A percentile compares a stretch with the other conserved stretches of the same genome.
Evolutionary conservation across 1,140 invertebrate species (phyloP).

Genomic region (Tachypleus tridentatus): DNA sequence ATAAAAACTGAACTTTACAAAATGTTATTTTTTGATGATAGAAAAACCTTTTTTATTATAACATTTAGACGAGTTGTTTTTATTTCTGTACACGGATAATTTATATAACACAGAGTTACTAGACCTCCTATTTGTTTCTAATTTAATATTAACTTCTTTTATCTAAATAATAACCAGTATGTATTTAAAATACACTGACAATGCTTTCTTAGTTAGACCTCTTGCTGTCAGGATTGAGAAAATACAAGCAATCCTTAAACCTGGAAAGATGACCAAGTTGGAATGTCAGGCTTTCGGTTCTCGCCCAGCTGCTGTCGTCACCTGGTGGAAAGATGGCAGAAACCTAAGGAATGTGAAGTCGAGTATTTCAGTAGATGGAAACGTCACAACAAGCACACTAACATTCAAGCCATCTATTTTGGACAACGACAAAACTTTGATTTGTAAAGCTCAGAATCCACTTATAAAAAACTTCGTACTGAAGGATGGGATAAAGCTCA

Average conservation of each 20-base stretch:
- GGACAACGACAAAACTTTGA: slow-evolving; percentile 23
- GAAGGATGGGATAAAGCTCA: slow-evolving; percentile 53
- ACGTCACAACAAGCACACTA: slow-evolving; percentile 34
- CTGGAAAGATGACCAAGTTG: slow-evolving; percentile 65
- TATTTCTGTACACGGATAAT: too few relatives aligned
- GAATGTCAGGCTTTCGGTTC: slow-evolving; percentile 70
- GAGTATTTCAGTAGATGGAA: slow-evolving; percentile 55
- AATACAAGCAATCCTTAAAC: slow-evolving; percentile 60
- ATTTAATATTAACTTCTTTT: too few relatives aligned
- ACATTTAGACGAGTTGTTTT: too few relatives aligned
- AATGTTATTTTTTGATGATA: too few relatives aligned
- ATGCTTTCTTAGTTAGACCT: slow-evolving; percentile 55
- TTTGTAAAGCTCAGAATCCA: slow-evolving; percentile 27
- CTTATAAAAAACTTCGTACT: slow-evolving; percentile 45
- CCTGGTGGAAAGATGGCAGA: slow-evolving; percentile 63
- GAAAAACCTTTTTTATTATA: too few relatives aligned
- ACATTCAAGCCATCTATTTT: slow-evolving; percentile 19
- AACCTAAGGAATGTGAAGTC: slow-evolving; percentile 44
- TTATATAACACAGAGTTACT: too few relatives aligned
- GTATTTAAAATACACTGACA: too few relatives aligned
- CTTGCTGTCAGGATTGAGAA: slow-evolving; percentile 65
- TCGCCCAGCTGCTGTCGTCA: slow-evolving; percentile 61
- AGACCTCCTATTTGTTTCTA: too few relatives aligned
- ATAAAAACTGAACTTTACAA: too few relatives aligned
- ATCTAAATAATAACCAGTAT: too few relatives aligned